phyloP scores from a whole-genome alignment of 2,888 invertebrate species.

The Antitype chi region DNA sequence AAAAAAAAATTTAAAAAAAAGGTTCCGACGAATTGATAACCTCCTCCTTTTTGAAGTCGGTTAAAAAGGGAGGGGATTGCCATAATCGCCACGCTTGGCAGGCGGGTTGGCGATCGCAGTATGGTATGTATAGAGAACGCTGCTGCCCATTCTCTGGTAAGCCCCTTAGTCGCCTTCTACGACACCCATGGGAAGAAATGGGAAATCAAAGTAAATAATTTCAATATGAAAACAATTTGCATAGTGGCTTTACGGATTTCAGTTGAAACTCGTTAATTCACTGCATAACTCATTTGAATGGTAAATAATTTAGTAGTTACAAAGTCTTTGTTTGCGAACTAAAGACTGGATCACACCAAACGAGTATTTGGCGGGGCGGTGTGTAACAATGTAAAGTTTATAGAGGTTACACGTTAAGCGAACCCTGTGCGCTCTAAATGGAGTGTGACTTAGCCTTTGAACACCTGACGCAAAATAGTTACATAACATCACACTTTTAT shows the following conservation, averaged over 20 bases:
- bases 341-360: background rate
- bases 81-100: no score
- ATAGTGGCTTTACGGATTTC: slow-evolving; percentile 6
- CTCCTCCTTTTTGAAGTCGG: no score
- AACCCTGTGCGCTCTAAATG: background rate
- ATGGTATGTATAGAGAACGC: no score
- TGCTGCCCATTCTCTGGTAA: no score
- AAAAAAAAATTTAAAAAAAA: no score
- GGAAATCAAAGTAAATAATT: background rate
- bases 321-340: slow-evolving; percentile 18
- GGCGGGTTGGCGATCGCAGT: no score
- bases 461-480: background rate
- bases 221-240: background rate
- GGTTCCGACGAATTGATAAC: no score
- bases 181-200: no score
- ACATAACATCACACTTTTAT: no score
- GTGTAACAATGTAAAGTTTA: slow-evolving; percentile 12
- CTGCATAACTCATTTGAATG: slow-evolving; percentile 20
- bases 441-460: background rate
- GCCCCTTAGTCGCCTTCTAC: no score
- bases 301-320: slow-evolving; percentile 16
- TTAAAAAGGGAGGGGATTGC: no score
- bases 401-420: background rate
- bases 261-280: slow-evolving; percentile 20
- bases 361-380: background rate